Evolutionary conservation across 2,797 vertebrate genomes (phyloP), one percentile per base, ranked within the genome.

Genomic region (Crenichthys baileyi): DNA sequence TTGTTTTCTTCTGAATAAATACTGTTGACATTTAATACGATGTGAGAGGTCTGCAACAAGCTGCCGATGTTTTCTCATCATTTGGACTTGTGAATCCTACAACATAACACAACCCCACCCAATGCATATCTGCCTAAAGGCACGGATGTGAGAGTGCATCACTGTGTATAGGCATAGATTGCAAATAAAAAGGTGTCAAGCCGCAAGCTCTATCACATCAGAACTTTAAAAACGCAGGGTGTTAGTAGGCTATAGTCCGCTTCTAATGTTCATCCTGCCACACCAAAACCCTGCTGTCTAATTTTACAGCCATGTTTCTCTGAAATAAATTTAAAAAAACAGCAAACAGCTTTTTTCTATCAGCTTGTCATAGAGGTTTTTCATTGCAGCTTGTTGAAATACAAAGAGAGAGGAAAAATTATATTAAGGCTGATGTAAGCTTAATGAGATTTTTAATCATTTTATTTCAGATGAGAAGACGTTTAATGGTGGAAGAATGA

Each of bases 141-240:
- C 81, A 73, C 0, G 24, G 44, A 31, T 39, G 79, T 83, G 80
- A 77, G 55, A 81, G 48, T 44, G 70, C 72, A 8, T 50, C 1
- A 22, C 50, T 76, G 36, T 29, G 7, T n/a, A n/a, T 50, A 60
- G 81, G 44, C 75, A 44, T 63, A 5, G 65, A 63, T 86, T 81
- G 83, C 77, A 73, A 46, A 79, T 79, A 39, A 82, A 73, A 84
- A 92, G 84, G 93, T 94, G 94, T 93, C 88, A 95, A 94, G 90
- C 90, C 90, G 0, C 94, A 93, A 65, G 87, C 20, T 74, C 75
- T 31, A 55, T 82, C 1, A 0, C 51, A 82, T 79, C 82, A 80
- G 44, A 86, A 79, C 53, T 78, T 58, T 72, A 61, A 83, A 80
- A 79, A 15, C 22, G 0, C 9, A 83, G 82, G 81, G 81, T 86